A percentile compares a stretch with the other conserved stretches of the same genome.
phyloP scores from a whole-genome alignment of 2,113 vertebrate genomes.

The Camelus bactrianus region DNA sequence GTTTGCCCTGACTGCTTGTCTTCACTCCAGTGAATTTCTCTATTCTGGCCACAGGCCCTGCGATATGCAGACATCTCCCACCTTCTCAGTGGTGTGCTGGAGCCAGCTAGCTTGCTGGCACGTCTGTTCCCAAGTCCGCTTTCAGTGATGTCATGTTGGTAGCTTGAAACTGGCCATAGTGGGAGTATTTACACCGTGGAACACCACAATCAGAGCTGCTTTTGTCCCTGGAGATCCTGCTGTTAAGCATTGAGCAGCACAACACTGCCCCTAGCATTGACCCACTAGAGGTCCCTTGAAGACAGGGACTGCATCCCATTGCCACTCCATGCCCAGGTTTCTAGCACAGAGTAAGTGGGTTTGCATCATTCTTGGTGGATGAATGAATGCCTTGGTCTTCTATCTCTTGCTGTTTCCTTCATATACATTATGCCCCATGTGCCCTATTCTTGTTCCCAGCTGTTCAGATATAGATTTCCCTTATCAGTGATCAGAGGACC shows the following conservation, averaged over 20 bases:
- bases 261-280: not conserved
- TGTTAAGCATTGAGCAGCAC: not conserved
- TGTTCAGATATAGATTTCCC: not conserved
- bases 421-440: not conserved
- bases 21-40: not conserved
- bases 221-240: not conserved
- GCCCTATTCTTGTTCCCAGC: not conserved
- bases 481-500: not conserved
- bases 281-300: not conserved
- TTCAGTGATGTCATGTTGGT: not conserved
- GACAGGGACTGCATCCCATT: not conserved
- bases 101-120: not conserved
- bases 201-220: not conserved
- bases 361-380: not conserved
- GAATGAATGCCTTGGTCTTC: not conserved
- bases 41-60: not conserved
- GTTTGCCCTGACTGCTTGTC: slow-evolving; percentile 51
- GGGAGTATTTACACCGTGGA: not conserved
- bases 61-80: not conserved
- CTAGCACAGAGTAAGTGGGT: not conserved
- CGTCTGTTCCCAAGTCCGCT: not conserved
- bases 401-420: not conserved
- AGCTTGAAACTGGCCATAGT: not conserved
- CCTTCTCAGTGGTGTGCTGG: not conserved
- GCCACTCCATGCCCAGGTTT: not conserved